Percentiles rank a stretch among this genome's conserved stretches.
phyloP scores from a whole-genome alignment of 2,888 invertebrate genomes.

The Rugalucina vietnamica region DNA sequence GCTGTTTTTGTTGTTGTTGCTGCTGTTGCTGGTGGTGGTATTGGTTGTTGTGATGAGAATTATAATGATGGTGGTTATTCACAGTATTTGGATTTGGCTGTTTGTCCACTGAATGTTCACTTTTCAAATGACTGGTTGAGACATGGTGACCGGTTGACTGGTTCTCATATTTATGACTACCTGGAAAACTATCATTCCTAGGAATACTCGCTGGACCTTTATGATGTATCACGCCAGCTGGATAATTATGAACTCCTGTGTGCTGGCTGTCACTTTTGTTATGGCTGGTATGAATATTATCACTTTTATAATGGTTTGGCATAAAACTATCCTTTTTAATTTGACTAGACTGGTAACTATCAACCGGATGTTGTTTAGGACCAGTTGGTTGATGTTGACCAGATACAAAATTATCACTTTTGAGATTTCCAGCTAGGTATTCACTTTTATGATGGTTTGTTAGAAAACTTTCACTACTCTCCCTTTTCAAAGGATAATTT shows the following conservation, averaged over 20 bases:
- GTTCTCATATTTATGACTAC: background rate
- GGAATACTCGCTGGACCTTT: background rate
- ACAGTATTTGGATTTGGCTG: background rate
- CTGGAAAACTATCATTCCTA: background rate
- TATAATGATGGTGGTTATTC: background rate
- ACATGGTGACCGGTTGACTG: too few species aligned
- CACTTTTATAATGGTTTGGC: background rate
- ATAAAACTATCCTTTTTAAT: background rate
- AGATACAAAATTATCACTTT: background rate
- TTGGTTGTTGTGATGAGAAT: background rate
- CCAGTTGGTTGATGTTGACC: background rate
- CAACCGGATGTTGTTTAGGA: too few species aligned
- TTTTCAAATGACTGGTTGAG: background rate
- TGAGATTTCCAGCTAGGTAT: background rate
- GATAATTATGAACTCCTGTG: too few species aligned
- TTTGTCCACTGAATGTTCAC: background rate
- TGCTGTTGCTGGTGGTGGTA: slow-evolving; percentile 6
- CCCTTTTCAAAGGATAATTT: background rate
- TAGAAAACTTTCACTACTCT: background rate
- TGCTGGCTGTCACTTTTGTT: background rate
- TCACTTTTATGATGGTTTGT: background rate
- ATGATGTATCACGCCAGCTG: too few species aligned
- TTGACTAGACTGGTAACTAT: too few species aligned
- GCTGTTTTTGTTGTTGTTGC: background rate
- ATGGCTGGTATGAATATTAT: background rate